A percentile compares a stretch with the other conserved stretches of the same genome.
These are phyloP conservation scores for Melanargia galathea DNA, from an alignment of 2,888 invertebrate species.

Conservation along the genomic window DNA sequence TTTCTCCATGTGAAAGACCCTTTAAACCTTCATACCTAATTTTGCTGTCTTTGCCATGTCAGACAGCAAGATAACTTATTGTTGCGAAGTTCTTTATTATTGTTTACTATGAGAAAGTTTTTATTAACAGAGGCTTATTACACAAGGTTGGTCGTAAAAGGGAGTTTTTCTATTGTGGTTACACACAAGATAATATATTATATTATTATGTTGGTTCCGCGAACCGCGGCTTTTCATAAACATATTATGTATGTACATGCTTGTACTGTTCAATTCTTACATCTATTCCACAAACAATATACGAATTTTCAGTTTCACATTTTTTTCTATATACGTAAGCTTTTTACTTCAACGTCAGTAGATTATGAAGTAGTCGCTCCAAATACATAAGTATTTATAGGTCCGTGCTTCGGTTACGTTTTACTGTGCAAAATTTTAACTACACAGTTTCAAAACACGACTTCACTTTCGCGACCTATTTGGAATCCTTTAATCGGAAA, in stretches of 20 bases:
- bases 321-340: too few relatives aligned
- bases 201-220: not conserved
- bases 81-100: conserved; percentile 28
- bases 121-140: conserved; percentile 17
- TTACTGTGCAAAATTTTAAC: too few relatives aligned
- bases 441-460: too few relatives aligned
- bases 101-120: conserved; percentile 23
- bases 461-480: too few relatives aligned
- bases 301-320: too few relatives aligned
- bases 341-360: too few relatives aligned
- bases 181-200: not conserved
- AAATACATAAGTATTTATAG: too few relatives aligned
- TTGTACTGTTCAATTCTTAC: not conserved
- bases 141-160: conserved; percentile 9
- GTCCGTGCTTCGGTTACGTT: too few relatives aligned
- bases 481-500: too few relatives aligned
- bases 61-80: conserved; percentile 27
- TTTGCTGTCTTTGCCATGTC: conserved; percentile 45
- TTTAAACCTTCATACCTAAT: conserved; percentile 62
- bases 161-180: conserved; percentile 8
- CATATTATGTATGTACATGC: not conserved
- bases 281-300: too few relatives aligned
- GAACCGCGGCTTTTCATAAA: not conserved
- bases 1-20: not conserved
- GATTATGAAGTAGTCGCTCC: too few relatives aligned